Percentiles rank a stretch among this genome's conserved stretches.
Conservation (phyloP, 2,797 vertebrate genomes). For the Limosa lapponica region DNA sequence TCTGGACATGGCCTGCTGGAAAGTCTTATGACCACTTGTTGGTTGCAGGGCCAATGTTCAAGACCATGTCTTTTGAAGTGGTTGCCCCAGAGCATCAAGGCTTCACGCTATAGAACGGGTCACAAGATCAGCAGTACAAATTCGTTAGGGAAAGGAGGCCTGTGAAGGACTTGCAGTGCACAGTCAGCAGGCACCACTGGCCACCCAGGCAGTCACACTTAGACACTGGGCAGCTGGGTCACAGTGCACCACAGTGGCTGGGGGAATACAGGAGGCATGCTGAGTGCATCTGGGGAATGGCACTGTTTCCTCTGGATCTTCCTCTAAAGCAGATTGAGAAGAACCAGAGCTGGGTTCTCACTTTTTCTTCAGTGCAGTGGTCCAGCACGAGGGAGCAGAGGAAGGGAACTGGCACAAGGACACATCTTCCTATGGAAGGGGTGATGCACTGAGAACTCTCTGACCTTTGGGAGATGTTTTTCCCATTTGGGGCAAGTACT, state of each 20-base stretch:
- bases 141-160: not conserved
- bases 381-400: not conserved
- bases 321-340: not conserved
- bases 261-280: not conserved
- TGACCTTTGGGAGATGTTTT: no score
- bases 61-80: not conserved
- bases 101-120: accelerated
- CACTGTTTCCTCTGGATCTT: not conserved
- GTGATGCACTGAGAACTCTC: not conserved
- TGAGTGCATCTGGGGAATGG: accelerated
- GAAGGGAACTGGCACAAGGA: not conserved
- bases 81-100: not conserved
- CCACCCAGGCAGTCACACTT: not conserved
- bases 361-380: not conserved
- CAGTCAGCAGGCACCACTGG: not conserved
- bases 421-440: not conserved
- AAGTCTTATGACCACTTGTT: not conserved
- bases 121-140: not conserved
- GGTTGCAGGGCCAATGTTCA: not conserved
- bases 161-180: not conserved
- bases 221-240: not conserved
- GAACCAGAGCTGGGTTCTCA: not conserved
- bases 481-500: not conserved
- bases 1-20: not conserved
- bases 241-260: not conserved